Evolutionary conservation across 1,140 invertebrate species (phyloP).

Genomic region (honey bee (Apis mellifera)): DNA sequence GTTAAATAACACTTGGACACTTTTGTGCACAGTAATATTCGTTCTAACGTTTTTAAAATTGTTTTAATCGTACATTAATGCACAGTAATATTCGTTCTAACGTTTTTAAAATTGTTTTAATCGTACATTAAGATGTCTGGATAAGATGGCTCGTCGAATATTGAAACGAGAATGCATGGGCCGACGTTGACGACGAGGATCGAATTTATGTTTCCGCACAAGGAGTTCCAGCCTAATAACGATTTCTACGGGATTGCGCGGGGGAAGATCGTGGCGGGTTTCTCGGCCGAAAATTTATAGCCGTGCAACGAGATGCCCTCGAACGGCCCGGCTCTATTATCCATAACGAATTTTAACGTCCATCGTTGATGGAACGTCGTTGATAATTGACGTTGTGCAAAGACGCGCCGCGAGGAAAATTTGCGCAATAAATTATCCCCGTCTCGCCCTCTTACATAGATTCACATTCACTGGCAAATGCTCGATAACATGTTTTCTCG

Average conservation of each 20-base stretch:
- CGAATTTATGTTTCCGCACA: conserved; percentile 14
- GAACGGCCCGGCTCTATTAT: conserved; percentile 10
- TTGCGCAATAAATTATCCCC: background rate
- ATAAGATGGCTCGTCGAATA: background rate
- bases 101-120: no score
- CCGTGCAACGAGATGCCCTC: conserved; percentile 15
- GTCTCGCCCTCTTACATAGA: background rate
- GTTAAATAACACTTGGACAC: no score
- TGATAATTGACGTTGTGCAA: background rate
- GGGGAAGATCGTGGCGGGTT: conserved; percentile 12
- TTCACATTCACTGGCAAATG: no score
- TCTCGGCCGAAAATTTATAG: conserved; percentile 45
- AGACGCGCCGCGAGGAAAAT: background rate
- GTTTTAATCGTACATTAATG: no score
- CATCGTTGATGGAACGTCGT: background rate
- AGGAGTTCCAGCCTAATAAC: conserved; percentile 6
- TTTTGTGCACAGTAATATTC: no score
- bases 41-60: no score
- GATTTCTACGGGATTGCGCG: conserved; percentile 52
- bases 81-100: no score
- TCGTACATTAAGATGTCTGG: background rate
- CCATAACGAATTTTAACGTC: background rate
- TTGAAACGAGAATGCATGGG: background rate
- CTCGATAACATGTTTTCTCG: no score
- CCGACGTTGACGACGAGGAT: background rate